Evolutionary conservation across 2,113 vertebrate species (phyloP), one percentile per base, ranked within the genome.

Genomic region (Shinisaurus crocodilurus): DNA sequence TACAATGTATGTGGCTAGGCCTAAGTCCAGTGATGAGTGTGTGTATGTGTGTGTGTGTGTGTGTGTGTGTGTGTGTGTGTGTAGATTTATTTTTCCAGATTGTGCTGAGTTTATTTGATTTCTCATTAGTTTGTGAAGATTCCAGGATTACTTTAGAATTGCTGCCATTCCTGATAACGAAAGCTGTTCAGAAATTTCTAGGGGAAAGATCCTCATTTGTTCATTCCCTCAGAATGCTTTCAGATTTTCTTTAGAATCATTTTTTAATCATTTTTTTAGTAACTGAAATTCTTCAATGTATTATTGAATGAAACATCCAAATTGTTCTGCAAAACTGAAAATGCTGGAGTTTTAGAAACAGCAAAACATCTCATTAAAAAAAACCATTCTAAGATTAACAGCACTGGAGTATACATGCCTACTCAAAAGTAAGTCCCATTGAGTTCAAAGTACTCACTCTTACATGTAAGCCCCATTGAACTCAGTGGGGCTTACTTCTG

Each of bases 51-150:
- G n/a, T n/a, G n/a, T n/a, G n/a, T n/a, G n/a, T n/a, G n/a, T n/a
- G n/a, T n/a, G n/a, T n/a, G n/a, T n/a, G n/a, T n/a, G n/a, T n/a
- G n/a, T n/a, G n/a, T n/a, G n/a, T n/a, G n/a, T n/a, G n/a, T n/a
- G n/a, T n/a, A 12, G 1, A 20, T 34, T 16, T 10, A 0, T 80
- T 63, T 7, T 48, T 16, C n/a, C 45, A 85, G 13, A 67, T 12
- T 0, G 0, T 86, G 84, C n/a, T 54, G 74, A 43, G 63, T 74
- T 76, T 6, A 45, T 45, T 43, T 40, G 34, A 40, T 63, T 43
- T 27, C 40, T 75, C 6, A 12, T 27, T 70, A 54, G 76, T 80
- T 88, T 40, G 4, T 74, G 18, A 48, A 45, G 18, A 80, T 65
- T 23, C 32, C 45, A 60, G 37, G 37, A 32, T 79, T 88, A 65